Evolutionary conservation across 2,113 vertebrate genomes (phyloP).

Genomic region (Nerophis ophidion): DNA sequence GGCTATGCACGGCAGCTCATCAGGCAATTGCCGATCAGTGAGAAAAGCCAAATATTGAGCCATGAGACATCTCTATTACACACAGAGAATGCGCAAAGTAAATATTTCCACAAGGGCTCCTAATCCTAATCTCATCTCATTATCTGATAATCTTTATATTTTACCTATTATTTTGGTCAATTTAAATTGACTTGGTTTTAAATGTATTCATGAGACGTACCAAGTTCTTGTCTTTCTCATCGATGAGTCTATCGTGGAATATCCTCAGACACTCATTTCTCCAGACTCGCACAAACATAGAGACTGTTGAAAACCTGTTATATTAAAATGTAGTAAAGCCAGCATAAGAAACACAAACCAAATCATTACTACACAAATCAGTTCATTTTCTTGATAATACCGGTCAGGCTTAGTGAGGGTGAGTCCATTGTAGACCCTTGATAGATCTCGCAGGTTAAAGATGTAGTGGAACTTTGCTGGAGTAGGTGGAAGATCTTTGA

Average conservation of each 20-base stretch:
- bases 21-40: too few species aligned
- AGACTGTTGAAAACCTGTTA: slow-evolving; percentile 78
- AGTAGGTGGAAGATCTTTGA: slow-evolving; percentile 84
- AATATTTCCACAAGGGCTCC: too few species aligned
- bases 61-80: too few species aligned
- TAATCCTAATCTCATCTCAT: too few species aligned
- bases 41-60: too few species aligned
- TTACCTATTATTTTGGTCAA: not conserved
- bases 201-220: slow-evolving; percentile 53
- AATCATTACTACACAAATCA: not conserved
- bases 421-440: slow-evolving; percentile 85
- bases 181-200: not conserved
- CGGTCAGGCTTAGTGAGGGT: slow-evolving; percentile 80
- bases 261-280: slow-evolving; percentile 93
- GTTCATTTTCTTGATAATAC: slow-evolving; percentile 54
- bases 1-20: too few species aligned
- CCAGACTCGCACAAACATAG: slow-evolving; percentile 92
- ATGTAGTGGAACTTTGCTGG: slow-evolving; percentile 98
- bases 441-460: slow-evolving; percentile 93
- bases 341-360: slow-evolving; percentile 1
- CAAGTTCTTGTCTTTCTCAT: slow-evolving; percentile 82
- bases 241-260: slow-evolving; percentile 90
- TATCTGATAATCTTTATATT: too few species aligned
- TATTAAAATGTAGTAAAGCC: slow-evolving; percentile 4
- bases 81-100: too few species aligned